These are phyloP conservation scores for Erinaceus europaeus DNA, from an alignment of 2,113 vertebrate genomes.

Conservation along the genomic window DNA sequence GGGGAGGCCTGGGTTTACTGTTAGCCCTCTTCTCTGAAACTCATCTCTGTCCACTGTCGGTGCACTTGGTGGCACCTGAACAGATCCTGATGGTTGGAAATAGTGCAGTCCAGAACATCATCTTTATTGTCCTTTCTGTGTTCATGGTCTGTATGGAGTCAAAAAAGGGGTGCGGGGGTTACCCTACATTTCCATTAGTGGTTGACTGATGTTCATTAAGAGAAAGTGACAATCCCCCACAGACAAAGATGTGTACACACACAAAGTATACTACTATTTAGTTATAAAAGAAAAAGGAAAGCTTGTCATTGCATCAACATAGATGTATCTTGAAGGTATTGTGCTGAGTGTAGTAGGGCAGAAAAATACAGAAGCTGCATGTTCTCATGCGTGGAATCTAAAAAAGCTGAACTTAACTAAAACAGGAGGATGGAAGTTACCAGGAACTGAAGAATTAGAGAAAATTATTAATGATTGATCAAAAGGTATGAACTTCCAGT, in stretches of 20 bases:
- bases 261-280: too few species aligned
- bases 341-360: not conserved
- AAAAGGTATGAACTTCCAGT: not conserved
- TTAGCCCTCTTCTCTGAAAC: too few species aligned
- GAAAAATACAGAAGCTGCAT: not conserved
- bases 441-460: not conserved
- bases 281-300: not conserved
- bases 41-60: too few species aligned
- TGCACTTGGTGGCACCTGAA: too few species aligned
- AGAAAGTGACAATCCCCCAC: not conserved
- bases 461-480: not conserved
- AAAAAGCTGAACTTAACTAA: not conserved
- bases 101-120: too few species aligned
- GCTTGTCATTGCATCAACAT: not conserved
- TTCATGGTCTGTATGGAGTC: too few species aligned
- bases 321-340: not conserved
- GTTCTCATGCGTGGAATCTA: not conserved
- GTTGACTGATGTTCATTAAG: not conserved
- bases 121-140: too few species aligned
- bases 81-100: too few species aligned
- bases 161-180: too few species aligned
- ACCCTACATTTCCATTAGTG: too few species aligned
- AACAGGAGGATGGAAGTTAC: not conserved
- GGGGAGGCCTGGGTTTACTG: too few species aligned
- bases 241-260: rapidly evolving